A percentile compares a stretch with the other conserved stretches of the same genome.
Conservation (phyloP, 1,140 invertebrate genomes). For the Orius insidiosus region DNA sequence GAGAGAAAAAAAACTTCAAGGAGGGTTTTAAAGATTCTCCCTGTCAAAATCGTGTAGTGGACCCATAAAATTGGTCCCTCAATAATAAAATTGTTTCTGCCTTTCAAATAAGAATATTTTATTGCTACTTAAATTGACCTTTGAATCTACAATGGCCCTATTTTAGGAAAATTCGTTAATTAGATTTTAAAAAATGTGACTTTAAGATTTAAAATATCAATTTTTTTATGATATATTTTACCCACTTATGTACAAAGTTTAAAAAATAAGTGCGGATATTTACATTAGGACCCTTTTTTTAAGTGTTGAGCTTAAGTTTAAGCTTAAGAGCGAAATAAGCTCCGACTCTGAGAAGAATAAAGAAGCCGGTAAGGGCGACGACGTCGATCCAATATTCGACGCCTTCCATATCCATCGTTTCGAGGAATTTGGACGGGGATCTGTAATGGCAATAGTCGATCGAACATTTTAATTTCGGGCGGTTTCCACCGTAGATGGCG, state of each 20-base stretch:
- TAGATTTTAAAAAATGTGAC: too few relatives aligned
- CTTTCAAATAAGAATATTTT: too few relatives aligned
- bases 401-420: conserved; percentile 59
- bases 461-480: conserved; percentile 50
- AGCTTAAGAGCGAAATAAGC: conserved; percentile 77
- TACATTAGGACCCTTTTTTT: conserved; percentile 13
- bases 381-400: conserved; percentile 63
- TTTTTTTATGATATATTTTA: not conserved
- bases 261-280: not conserved
- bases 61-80: too few relatives aligned
- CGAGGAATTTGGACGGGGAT: conserved; percentile 55
- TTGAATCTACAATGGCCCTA: too few relatives aligned
- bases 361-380: conserved; percentile 56
- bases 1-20: too few relatives aligned
- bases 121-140: too few relatives aligned
- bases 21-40: too few relatives aligned
- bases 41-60: too few relatives aligned
- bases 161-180: too few relatives aligned
- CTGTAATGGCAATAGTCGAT: conserved; percentile 60
- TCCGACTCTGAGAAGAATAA: conserved; percentile 61
- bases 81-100: too few relatives aligned
- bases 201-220: not conserved
- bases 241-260: too few relatives aligned
- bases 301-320: conserved; percentile 36
- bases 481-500: conserved; percentile 59